Base-by-base conservation (phyloP, 2,797 vertebrate genomes). In the Halcyon smyrnensis region DNA sequence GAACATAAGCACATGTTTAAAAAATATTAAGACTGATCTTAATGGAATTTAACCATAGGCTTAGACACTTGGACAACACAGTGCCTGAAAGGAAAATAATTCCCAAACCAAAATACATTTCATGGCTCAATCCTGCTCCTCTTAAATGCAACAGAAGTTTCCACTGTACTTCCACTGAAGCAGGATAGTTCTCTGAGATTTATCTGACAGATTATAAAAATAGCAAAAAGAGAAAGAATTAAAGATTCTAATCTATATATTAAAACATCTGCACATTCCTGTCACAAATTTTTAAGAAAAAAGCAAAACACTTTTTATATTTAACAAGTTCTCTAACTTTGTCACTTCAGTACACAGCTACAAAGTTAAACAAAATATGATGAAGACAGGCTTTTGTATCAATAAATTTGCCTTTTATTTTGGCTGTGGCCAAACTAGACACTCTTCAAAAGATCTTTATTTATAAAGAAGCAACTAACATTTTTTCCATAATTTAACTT, bases 221-320 rank as follows among this genome's bases (percentile, higher is more conserved):
- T 83, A 93, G 85, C 60, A 67, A 88, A 88, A 82, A 91, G 16
- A 20, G 63, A 69, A 86, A 87, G 53, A 89, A 84, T 91, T 90
- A 90, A 91, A 95, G 86, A 75, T 48, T 94, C 87, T 92, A 91
- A 75, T 95, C 79, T 96, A 98, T 98, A 97, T 98, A 97, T 98
- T 98, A 98, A 97, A 97, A 97, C 95, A 97, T 97, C 95, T 97
- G 97, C 94, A 97, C 95, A 95, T 96, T 98, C 95, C 93, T 97
- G 92, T 94, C 97, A 97, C 95, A 92, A 97, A 71, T 90, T 90
- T 93, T 93, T 85, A 95, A 93, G 45, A 96, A 95, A 96, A 97
- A 97, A 93, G 89, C 87, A 95, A 89, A 94, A 46, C 69, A 96
- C 71, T 89, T 92, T 90, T 91, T 90, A 96, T 95, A 97, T 95